phyloP scores from a whole-genome alignment of 2,888 invertebrate genomes.

The Xestobium rufovillosum region DNA sequence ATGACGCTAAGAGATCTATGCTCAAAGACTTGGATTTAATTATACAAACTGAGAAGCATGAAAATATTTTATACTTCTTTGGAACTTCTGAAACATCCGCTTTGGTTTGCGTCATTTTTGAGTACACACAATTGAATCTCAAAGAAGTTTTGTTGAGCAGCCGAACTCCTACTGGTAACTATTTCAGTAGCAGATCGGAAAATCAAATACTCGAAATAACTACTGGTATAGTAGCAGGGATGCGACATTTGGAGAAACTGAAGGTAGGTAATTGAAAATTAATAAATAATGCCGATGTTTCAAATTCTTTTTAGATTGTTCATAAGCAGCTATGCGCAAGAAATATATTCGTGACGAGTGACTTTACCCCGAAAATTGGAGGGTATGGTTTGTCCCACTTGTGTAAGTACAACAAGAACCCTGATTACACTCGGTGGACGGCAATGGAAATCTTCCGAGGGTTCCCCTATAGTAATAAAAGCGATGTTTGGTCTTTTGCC shows the following conservation, averaged over 20 bases:
- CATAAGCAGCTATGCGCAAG: conserved; percentile 68
- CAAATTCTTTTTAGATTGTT: conserved; percentile 49
- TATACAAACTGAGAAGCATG: conserved; percentile 60
- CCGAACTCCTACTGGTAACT: conserved; percentile 49
- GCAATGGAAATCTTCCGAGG: conserved; percentile 69
- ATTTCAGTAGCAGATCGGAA: conserved; percentile 51
- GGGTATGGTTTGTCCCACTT: conserved; percentile 69
- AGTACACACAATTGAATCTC: conserved; percentile 57
- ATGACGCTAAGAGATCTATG: conserved; percentile 45
- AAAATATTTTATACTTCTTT: conserved; percentile 64
- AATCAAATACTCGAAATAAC: conserved; percentile 56
- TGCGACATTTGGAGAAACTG: conserved; percentile 60
- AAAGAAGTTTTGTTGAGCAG: conserved; percentile 62
- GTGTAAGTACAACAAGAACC: conserved; percentile 54
- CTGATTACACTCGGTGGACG: conserved; percentile 72
- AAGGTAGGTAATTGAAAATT: conserved; percentile 42
- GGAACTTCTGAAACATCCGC: conserved; percentile 75
- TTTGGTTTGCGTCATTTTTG: conserved; percentile 65
- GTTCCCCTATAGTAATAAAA: conserved; percentile 60
- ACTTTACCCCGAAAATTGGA: conserved; percentile 62
- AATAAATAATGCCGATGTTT: no score
- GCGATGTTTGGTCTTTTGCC: conserved; percentile 79
- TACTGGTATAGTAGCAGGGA: conserved; percentile 60
- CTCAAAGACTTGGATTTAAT: conserved; percentile 66
- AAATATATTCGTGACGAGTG: conserved; percentile 59